Base-by-base conservation (phyloP, 1,140 invertebrate genomes). In the Drosophila murphyi region DNA sequence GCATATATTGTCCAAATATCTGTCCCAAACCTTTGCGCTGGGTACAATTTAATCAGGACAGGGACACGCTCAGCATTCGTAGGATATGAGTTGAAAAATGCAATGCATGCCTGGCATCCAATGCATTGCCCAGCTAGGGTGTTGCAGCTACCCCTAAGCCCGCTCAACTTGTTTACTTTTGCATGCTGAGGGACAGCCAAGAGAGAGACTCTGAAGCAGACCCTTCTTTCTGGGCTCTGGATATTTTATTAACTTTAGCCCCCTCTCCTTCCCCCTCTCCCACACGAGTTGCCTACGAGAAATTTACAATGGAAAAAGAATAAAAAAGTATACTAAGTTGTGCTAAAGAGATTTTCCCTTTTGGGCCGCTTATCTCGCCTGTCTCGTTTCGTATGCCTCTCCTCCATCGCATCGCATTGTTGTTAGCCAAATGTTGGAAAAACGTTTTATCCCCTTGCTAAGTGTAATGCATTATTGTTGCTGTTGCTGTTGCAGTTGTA, bases 381-480 rank as follows among this genome's bases (percentile, higher is more conserved):
- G 67, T 48, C 64, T 20, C 20, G 20, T 75, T 59, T 74, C 67
- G 59, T 51, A 54, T 75, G 67, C 41, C 64, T 68, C 64, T 73
- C 48, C 64, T 61, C 1, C 20, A 20, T 20, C 20, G 20, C 20
- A 50, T 51, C 37, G 29, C 65, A 56, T 87, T 90, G 88, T 90
- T 90, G 88, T 81, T 81, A 48, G 59, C 80, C 88, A 87, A 87
- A 90, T 78, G 87, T 87, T 80, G 87, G 87, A 82, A 90, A 90
- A 73, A 37, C 56, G 56, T 57, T 72, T 41, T 82, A 60, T 60
- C 12, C 57, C 29, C 43, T 20, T 8, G 43, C 60, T 31, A 76
- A 75, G 62, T 74, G 74, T 70, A 82, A 82, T 82, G 80, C 79
- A 82, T 78, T 75, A 12, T 35, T 31, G 29, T 35, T 28, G 32